Conservation (phyloP, 2,888 invertebrate species). For the Fragum fragum region DNA sequence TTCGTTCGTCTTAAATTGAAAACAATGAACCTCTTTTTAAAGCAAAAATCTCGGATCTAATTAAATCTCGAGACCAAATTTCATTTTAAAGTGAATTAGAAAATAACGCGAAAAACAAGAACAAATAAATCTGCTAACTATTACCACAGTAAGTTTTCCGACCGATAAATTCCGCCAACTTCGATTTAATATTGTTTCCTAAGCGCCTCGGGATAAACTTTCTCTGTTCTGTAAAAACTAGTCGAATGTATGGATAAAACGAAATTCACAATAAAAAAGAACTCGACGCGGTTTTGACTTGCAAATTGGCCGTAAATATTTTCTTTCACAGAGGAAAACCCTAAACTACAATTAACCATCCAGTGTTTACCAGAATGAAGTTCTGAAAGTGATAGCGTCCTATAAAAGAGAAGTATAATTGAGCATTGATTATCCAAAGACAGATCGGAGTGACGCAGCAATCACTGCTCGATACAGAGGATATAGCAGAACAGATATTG, state of each 20-base stretch:
- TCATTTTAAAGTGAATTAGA: neutral
- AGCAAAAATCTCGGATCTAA: neutral
- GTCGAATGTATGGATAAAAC: neutral
- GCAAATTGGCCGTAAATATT: constrained; percentile 44
- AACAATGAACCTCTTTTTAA: neutral
- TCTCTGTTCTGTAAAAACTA: neutral
- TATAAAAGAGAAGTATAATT: neutral
- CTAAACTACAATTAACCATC: constrained; percentile 19
- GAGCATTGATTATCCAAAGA: too few relatives aligned
- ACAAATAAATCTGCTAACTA: neutral
- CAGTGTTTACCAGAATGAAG: constrained; percentile 6
- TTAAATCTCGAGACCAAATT: neutral
- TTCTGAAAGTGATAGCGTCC: constrained; percentile 18
- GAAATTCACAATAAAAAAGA: constrained; percentile 1
- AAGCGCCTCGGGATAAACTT: neutral
- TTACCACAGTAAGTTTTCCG: neutral
- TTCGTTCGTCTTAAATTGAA: neutral
- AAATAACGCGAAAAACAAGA: neutral
- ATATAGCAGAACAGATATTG: too few relatives aligned
- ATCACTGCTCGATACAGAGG: too few relatives aligned
- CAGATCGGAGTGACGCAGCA: too few relatives aligned
- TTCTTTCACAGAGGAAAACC: constrained; percentile 8
- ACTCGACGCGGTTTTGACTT: constrained; percentile 36
- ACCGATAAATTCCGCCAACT: neutral
- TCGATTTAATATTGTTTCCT: neutral